phyloP scores from a whole-genome alignment of 2,797 vertebrate genomes.

The Borostomias antarcticus region DNA sequence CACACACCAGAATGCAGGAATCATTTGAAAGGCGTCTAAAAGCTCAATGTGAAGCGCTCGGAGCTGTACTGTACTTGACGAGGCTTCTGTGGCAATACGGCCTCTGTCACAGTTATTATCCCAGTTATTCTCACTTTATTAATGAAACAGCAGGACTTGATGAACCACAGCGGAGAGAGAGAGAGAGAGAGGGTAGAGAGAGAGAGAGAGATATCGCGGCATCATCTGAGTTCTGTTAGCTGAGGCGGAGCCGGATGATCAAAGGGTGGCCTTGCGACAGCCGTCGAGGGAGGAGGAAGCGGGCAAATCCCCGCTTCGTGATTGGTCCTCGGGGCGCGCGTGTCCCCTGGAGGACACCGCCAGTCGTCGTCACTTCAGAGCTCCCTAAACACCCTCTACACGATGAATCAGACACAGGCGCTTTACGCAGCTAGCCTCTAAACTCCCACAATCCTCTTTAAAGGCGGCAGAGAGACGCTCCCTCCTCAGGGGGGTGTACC shows the following conservation, averaged over 20 bases:
- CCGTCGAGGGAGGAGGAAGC: conserved; percentile 21
- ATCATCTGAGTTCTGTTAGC: neutral
- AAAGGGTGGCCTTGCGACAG: neutral
- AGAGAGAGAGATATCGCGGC: conserved; percentile 10
- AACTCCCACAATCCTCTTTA: conserved; percentile 51
- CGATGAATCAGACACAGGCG: conserved; percentile 49
- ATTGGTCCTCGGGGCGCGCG: conserved; percentile 46
- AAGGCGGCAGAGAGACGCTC: conserved; percentile 42
- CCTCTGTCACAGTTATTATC: neutral
- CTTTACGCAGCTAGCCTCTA: conserved; percentile 38
- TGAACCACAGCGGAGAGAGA: conserved; percentile 18
- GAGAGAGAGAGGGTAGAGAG: no score
- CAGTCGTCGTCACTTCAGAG: conserved; percentile 51
- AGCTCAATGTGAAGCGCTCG: conserved; percentile 46
- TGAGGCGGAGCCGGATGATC: neutral
- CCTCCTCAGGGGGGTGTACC: conserved; percentile 62
- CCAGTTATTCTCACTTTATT: neutral
- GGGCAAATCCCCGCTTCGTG: conserved; percentile 54
- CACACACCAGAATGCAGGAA: conserved; percentile 10
- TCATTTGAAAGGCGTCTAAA: no score
- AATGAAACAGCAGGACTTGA: neutral
- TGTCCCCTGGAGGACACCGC: conserved; percentile 57
- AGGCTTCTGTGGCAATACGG: neutral
- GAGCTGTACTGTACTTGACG: conserved; percentile 40
- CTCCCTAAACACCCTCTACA: conserved; percentile 49